These are phyloP conservation scores for Andricus quercusramuli DNA, from an alignment of 2,888 invertebrate genomes.

Conservation along the genomic window DNA sequence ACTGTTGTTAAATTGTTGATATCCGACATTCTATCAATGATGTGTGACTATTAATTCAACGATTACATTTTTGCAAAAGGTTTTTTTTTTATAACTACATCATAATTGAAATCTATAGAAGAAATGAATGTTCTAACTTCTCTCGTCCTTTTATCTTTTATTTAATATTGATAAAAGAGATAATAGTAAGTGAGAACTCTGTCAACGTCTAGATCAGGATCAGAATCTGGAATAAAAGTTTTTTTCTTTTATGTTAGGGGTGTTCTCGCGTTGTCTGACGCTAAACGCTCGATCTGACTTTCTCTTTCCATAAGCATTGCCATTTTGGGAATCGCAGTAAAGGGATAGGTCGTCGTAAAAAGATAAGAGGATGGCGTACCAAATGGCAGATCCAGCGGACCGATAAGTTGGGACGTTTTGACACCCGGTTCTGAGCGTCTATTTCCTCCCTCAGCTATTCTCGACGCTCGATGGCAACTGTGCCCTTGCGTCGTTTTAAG, in stretches of 20 bases:
- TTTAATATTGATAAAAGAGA: not conserved
- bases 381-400: conserved; percentile 33
- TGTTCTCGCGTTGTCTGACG: conserved; percentile 36
- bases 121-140: too few relatives aligned
- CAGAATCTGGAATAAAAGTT: conserved; percentile 1
- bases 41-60: too few relatives aligned
- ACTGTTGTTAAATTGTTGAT: too few relatives aligned
- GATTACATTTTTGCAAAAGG: too few relatives aligned
- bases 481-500: conserved; percentile 58
- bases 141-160: too few relatives aligned
- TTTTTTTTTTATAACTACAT: too few relatives aligned
- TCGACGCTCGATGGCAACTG: conserved; percentile 17
- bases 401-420: conserved; percentile 37
- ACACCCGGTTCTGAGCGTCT: conserved; percentile 16
- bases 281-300: conserved; percentile 42
- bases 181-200: conserved; percentile 24
- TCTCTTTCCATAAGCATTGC: conserved; percentile 39
- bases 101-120: too few relatives aligned
- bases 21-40: too few relatives aligned
- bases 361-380: conserved; percentile 37
- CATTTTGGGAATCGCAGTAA: conserved; percentile 37
- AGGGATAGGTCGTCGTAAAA: conserved; percentile 39
- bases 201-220: conserved; percentile 16
- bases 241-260: conserved; percentile 37
- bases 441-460: conserved; percentile 14